Evolutionary conservation across 2,888 invertebrate species (phyloP).

Genomic region (Luperina nickerlii): DNA sequence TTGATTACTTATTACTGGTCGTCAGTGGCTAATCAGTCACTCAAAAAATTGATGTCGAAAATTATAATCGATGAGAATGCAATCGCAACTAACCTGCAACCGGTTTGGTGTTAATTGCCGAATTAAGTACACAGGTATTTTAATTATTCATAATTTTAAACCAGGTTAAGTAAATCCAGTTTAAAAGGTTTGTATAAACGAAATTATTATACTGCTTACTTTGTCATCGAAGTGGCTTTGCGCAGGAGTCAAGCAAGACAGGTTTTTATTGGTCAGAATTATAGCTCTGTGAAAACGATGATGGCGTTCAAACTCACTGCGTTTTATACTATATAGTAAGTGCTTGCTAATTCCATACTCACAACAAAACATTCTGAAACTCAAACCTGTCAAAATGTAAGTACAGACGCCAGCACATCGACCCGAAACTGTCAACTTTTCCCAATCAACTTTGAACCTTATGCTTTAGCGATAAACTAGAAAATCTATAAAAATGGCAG

Average conservation of each 20-base stretch:
- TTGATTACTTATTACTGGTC: not conserved
- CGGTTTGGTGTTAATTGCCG: not conserved
- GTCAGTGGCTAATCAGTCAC: not conserved
- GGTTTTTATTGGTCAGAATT: not conserved
- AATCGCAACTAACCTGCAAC: conserved; percentile 17
- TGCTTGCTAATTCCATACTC: not conserved
- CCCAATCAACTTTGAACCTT: no score
- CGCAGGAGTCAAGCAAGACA: not conserved
- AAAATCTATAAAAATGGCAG: no score
- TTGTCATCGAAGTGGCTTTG: conserved; percentile 7
- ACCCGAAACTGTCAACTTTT: no score
- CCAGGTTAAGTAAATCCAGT: conserved; percentile 29
- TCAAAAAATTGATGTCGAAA: not conserved
- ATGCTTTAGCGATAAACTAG: no score
- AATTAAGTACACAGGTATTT: conserved; percentile 18
- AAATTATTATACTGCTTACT: conserved; percentile 8
- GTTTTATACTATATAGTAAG: not conserved
- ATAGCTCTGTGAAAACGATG: not conserved
- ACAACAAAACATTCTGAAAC: not conserved
- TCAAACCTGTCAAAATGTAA: not conserved
- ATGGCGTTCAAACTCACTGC: not conserved
- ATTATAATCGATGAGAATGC: conserved; percentile 14
- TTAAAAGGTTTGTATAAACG: conserved; percentile 6
- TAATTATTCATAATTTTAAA: conserved; percentile 32
- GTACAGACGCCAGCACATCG: no score